A percentile compares a stretch with the other conserved stretches of the same genome.
Conservation (phyloP, 2,888 invertebrate species). For the Buathra laborator region DNA sequence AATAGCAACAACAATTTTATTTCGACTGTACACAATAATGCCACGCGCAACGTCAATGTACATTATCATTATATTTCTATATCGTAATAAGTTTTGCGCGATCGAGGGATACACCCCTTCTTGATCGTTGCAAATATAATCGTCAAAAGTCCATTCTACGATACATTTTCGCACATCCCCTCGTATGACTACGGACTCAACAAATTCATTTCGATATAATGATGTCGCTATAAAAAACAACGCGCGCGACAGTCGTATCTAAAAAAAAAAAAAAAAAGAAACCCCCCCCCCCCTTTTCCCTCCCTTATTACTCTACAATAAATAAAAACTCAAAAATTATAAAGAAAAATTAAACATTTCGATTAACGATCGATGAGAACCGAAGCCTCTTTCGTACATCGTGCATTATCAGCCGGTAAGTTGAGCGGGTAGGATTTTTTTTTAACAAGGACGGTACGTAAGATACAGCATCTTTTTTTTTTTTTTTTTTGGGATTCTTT, state of each 20-base stretch:
- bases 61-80: constrained; percentile 50
- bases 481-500: not conserved
- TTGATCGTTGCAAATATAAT: constrained; percentile 9
- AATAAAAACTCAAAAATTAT: not conserved
- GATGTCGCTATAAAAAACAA: constrained; percentile 1
- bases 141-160: constrained; percentile 32
- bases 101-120: constrained; percentile 1
- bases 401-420: constrained; percentile 10
- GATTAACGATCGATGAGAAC: constrained; percentile 8
- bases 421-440: constrained; percentile 24
- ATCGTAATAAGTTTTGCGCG: constrained; percentile 30
- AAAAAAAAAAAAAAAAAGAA: not conserved
- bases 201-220: constrained; percentile 8
- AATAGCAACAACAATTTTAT: constrained; percentile 72
- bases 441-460: constrained; percentile 19
- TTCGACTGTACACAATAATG: constrained; percentile 69
- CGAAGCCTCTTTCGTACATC: constrained; percentile 6
- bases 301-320: not conserved
- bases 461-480: not conserved
- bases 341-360: constrained; percentile 1
- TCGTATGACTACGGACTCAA: constrained; percentile 8
- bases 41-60: constrained; percentile 61
- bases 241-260: constrained; percentile 9
- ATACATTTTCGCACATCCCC: not conserved
- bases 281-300: not conserved